Evolutionary conservation across 2,888 invertebrate genomes (phyloP).

Genomic region (Limnephilus marmoratus): DNA sequence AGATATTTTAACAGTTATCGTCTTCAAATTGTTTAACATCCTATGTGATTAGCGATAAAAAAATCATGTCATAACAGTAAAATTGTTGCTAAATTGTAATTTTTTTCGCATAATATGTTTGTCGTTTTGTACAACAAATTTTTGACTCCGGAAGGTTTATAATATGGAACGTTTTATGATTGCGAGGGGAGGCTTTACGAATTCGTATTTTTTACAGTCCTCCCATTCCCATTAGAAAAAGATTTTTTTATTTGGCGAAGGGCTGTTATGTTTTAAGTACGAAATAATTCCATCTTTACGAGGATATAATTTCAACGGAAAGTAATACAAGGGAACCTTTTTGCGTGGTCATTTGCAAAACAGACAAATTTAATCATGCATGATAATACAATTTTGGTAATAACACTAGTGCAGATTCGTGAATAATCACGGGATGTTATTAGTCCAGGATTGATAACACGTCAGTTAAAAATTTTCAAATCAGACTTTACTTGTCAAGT

Average conservation of each 20-base stretch:
- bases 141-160: not conserved
- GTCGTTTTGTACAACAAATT: not conserved
- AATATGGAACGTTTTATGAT: not conserved
- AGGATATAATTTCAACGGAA: conserved; percentile 37
- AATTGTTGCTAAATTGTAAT: not conserved
- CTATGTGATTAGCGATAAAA: not conserved
- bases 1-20: not conserved
- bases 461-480: no score
- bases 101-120: not conserved
- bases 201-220: not conserved
- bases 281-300: conserved; percentile 28
- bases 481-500: no score
- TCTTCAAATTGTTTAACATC: not conserved
- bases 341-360: not conserved
- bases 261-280: not conserved
- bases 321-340: not conserved
- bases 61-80: not conserved
- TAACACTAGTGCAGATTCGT: not conserved
- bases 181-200: not conserved
- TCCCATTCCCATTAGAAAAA: conserved; percentile 3
- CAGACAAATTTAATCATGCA: not conserved
- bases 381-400: not conserved
- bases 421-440: no score
- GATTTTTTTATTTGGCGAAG: not conserved
- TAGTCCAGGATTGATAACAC: no score